phyloP scores from a whole-genome alignment of 2,113 vertebrate species.

The Cyprinodon brontotheroides region DNA sequence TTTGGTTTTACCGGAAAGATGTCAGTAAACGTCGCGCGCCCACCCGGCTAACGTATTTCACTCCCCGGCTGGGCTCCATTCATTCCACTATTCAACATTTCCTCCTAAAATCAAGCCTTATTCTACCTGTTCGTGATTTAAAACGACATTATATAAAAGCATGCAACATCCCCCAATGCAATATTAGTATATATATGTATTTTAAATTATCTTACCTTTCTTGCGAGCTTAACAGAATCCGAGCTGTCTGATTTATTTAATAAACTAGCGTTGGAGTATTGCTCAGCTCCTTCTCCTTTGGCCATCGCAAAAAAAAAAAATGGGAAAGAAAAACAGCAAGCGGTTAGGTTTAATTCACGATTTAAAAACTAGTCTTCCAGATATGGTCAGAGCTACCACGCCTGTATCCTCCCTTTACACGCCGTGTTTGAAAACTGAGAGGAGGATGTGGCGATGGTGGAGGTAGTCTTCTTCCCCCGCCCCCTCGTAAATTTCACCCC shows the following conservation, averaged over 20 bases:
- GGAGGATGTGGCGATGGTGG: background rate
- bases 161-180: background rate
- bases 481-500: conserved; percentile 52
- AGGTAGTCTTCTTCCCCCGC: conserved; percentile 48
- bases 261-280: conserved; percentile 75
- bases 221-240: conserved; percentile 43
- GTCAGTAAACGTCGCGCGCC: background rate
- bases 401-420: background rate
- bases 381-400: background rate
- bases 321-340: background rate
- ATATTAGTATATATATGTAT: background rate
- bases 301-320: conserved; percentile 62
- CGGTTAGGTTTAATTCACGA: background rate
- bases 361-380: background rate
- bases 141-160: background rate
- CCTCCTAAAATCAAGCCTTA: background rate
- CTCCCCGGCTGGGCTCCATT: conserved; percentile 9
- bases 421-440: conserved; percentile 17
- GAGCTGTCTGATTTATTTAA: conserved; percentile 62
- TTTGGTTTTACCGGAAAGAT: background rate
- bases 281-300: conserved; percentile 78
- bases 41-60: background rate
- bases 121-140: accelerated
- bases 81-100: background rate
- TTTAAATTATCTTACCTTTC: conserved; percentile 62